These are phyloP conservation scores for Ophion ellenae DNA, from an alignment of 2,888 invertebrate species.

Conservation along the genomic window DNA sequence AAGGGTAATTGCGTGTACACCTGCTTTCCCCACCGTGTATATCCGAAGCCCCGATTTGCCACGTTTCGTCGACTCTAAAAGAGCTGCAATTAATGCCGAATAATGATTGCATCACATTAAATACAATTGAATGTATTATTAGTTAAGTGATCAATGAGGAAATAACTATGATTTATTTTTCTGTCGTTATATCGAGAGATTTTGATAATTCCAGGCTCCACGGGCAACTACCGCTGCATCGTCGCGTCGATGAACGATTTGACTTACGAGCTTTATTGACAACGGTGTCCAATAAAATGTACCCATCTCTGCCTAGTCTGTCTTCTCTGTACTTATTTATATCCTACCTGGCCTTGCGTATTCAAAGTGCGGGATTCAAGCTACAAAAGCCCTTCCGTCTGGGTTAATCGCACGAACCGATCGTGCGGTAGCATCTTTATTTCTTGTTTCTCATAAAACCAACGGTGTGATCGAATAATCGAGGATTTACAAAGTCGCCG, in stretches of 20 bases:
- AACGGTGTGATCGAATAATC: slow-evolving; percentile 71
- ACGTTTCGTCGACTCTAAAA: slow-evolving; percentile 77
- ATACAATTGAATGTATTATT: slow-evolving; percentile 72
- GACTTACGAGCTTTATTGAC: slow-evolving; percentile 68
- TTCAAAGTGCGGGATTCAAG: too few species aligned
- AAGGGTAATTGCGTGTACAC: not conserved
- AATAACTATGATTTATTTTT: slow-evolving; percentile 41
- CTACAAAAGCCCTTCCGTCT: too few species aligned
- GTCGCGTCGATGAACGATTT: slow-evolving; percentile 54
- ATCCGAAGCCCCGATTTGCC: slow-evolving; percentile 74
- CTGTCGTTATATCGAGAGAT: not conserved
- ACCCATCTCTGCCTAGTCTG: slow-evolving; percentile 65
- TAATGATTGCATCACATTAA: slow-evolving; percentile 79
- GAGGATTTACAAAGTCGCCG: slow-evolving; percentile 71
- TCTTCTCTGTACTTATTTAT: slow-evolving; percentile 36
- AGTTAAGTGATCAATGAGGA: slow-evolving; percentile 37
- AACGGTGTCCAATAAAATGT: slow-evolving; percentile 67
- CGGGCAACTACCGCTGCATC: slow-evolving; percentile 36
- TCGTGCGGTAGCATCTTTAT: slow-evolving; percentile 10
- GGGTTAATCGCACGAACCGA: slow-evolving; percentile 6
- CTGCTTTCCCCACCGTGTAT: slow-evolving; percentile 61
- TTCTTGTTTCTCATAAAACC: slow-evolving; percentile 46
- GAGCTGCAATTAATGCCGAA: slow-evolving; percentile 77
- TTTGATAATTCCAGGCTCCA: slow-evolving; percentile 59
- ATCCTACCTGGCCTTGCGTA: not conserved